Evolutionary conservation across 2,888 invertebrate species (phyloP).

Genomic region (Cybosia mesomella): DNA sequence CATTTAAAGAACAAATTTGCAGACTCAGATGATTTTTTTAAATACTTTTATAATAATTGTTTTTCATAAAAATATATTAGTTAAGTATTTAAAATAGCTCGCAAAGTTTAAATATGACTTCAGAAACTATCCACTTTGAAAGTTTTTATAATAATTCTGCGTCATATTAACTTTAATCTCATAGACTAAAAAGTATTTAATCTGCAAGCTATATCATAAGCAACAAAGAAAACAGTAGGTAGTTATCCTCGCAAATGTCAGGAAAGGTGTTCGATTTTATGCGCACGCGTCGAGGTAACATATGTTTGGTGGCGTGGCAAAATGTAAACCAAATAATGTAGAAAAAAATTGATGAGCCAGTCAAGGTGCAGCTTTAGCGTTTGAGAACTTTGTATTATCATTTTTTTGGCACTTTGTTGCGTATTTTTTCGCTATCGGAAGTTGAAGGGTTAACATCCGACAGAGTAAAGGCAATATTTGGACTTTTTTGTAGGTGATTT

Average conservation of each 20-base stretch:
- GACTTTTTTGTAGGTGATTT: conserved; percentile 14
- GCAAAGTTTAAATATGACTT: background rate
- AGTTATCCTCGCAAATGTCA: conserved; percentile 70
- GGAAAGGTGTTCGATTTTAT: conserved; percentile 74
- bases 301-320: conserved; percentile 63
- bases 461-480: conserved; percentile 30
- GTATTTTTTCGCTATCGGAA: conserved; percentile 23
- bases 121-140: background rate
- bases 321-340: conserved; percentile 62
- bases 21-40: too few relatives aligned
- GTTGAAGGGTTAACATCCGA: conserved; percentile 33
- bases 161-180: background rate
- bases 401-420: conserved; percentile 27
- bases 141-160: background rate
- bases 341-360: conserved; percentile 59
- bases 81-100: too few relatives aligned
- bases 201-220: conserved; percentile 43
- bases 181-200: conserved; percentile 31
- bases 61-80: too few relatives aligned
- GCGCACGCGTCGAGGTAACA: conserved; percentile 72
- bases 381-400: conserved; percentile 51
- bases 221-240: conserved; percentile 50
- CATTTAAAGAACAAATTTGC: too few relatives aligned
- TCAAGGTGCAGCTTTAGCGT: conserved; percentile 64
- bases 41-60: too few relatives aligned